Base-by-base conservation (phyloP, 2,113 vertebrate genomes). In the Motacilla alba region DNA sequence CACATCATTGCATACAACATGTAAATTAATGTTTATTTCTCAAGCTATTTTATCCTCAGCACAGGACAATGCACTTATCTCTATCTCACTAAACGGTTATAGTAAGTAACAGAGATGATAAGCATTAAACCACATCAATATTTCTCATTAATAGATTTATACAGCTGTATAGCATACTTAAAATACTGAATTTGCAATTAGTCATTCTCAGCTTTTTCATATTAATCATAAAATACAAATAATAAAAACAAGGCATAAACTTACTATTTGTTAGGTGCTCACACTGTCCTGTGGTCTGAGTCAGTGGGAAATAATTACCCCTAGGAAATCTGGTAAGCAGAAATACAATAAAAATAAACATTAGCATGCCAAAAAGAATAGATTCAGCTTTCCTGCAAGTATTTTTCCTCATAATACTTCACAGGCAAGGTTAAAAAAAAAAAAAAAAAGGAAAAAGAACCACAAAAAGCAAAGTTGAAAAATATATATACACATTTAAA, bases 271-370 rank as follows among this genome's bases (percentile, higher is more conserved):
- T 83, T 62, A 88, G 93, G 24, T 90, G 91, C 83, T 93, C 94
- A 67, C 85, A 60, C 83, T 76, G 79, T 96, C 93, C 94, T 96
- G 95, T 79, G 64, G 64, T 95, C 91, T 44, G 68, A 96, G 76
- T 82, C 94, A 94, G 44, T 62, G 72, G 55, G 73, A 96, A 96
- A 96, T 91, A 94, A 89, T 84, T 93, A 87, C 59, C 95, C 95
- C 5, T 52, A 96, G 91, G 93, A 97, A 95, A 97, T 96, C 97
- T 98, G 95, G 87, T 95, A 97, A 87, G 95, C 92, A 97, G 83
- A 97, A 97, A 97, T 93, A 90, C 87, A 87, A 89, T 31, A 69
- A 95, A 96, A 97, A 96, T 74, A 97, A 96, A 82, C n/a, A 95
- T 98, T 98, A 98, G 89, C 90, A 96, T 91, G 88, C 94, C 93